A percentile compares a stretch with the other conserved stretches of the same genome.
phyloP scores from a whole-genome alignment of 2,113 vertebrate species.

The Platichthys flesus region DNA sequence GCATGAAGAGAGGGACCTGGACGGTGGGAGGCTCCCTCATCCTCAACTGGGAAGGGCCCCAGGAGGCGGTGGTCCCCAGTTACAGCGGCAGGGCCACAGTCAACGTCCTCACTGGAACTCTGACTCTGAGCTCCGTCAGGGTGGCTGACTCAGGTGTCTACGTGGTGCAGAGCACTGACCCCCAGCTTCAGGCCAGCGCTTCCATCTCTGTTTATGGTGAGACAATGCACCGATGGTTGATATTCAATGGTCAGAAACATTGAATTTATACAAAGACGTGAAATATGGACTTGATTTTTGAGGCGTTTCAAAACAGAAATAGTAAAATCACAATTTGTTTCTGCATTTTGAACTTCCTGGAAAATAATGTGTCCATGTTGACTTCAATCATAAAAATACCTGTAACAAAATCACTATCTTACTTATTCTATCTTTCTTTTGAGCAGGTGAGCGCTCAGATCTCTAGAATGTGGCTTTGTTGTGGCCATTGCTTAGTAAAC shows the following conservation, averaged over 20 bases:
- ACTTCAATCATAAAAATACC: background rate
- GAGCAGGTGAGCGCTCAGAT: no score
- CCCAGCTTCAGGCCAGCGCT: conserved; percentile 21
- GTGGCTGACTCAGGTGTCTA: conserved; percentile 67
- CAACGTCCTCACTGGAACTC: conserved; percentile 46
- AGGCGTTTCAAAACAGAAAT: background rate
- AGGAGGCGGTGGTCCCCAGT: conserved; percentile 30
- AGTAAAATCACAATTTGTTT: background rate
- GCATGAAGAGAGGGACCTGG: conserved; percentile 55
- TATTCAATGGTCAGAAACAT: background rate
- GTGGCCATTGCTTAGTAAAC: no score
- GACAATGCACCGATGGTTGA: background rate
- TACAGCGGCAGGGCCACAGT: conserved; percentile 50
- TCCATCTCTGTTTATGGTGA: conserved; percentile 63
- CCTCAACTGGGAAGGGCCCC: conserved; percentile 48
- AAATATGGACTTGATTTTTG: background rate
- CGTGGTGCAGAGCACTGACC: conserved; percentile 39
- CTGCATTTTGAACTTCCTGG: background rate
- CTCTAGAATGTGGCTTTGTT: no score
- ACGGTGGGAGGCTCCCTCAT: conserved; percentile 38
- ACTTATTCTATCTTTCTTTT: no score
- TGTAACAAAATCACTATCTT: no score
- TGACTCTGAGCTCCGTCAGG: conserved; percentile 53
- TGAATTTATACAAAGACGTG: background rate
- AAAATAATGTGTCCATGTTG: background rate